These are phyloP conservation scores for Nibea coibor DNA, from an alignment of 2,113 vertebrate genomes.

Conservation along the genomic window DNA sequence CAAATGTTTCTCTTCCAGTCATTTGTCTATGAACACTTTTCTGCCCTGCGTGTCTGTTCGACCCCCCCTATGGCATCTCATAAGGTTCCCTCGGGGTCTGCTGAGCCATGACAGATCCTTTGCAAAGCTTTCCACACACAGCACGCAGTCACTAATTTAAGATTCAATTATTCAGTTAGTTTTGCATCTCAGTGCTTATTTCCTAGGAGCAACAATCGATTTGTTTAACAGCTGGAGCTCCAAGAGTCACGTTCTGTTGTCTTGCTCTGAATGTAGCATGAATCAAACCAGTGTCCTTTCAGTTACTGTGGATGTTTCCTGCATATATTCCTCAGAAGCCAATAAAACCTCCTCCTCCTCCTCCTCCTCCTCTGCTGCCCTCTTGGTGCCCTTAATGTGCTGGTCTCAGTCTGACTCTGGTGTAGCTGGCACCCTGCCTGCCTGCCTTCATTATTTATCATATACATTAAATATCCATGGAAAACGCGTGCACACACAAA, in stretches of 20 bases:
- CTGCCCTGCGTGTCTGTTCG: neutral
- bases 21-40: neutral
- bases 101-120: neutral
- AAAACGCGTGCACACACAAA: neutral
- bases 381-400: conserved; percentile 38
- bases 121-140: neutral
- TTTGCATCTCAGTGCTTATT: neutral
- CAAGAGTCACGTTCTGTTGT: neutral
- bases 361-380: neutral
- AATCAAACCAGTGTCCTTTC: neutral
- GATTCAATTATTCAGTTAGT: neutral
- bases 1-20: neutral
- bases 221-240: neutral
- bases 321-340: neutral
- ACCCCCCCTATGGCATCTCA: neutral
- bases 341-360: neutral
- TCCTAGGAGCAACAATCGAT: neutral
- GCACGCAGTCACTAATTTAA: neutral
- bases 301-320: neutral
- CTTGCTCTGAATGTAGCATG: neutral
- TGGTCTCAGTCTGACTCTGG: conserved; percentile 32
- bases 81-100: neutral
- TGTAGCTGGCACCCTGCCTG: conserved; percentile 48
- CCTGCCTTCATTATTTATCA: conserved; percentile 65
- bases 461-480: conserved; percentile 58